A percentile compares a stretch with the other conserved stretches of the same genome.
phyloP scores from a whole-genome alignment of 2,113 vertebrate genomes.

The Tauraco erythrolophus region DNA sequence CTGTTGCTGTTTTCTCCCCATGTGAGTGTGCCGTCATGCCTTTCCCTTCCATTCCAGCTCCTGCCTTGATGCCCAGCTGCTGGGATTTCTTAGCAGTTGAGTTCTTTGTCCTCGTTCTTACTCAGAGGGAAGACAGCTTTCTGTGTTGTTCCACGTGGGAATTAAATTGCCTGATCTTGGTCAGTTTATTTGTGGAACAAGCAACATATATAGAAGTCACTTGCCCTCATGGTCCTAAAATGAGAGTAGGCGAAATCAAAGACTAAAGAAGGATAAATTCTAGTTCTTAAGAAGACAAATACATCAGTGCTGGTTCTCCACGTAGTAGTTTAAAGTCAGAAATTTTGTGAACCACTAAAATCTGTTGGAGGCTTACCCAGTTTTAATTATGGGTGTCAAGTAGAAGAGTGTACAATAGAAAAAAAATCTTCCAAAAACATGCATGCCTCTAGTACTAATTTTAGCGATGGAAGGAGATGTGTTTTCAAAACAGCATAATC shows the following conservation, averaged over 20 bases:
- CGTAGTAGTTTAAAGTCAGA: neutral
- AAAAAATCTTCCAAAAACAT: neutral
- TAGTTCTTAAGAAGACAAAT: neutral
- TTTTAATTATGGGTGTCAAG: constrained; percentile 5
- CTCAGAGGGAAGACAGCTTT: neutral
- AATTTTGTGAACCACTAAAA: constrained; percentile 5
- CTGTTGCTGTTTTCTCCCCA: accelerated
- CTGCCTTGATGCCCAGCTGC: constrained; percentile 40
- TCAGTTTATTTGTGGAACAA: constrained; percentile 12
- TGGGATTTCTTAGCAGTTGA: neutral
- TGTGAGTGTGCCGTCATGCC: neutral
- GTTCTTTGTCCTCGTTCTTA: constrained; percentile 17
- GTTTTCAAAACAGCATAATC: neutral
- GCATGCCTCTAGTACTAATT: neutral
- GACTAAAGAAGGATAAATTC: neutral
- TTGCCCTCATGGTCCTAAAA: neutral
- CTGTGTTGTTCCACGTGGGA: neutral
- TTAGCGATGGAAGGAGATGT: neutral
- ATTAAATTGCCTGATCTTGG: neutral
- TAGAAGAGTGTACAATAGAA: neutral
- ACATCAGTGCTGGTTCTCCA: neutral
- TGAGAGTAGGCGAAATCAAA: neutral
- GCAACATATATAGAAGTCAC: neutral
- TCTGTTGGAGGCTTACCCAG: neutral
- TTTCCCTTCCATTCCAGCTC: constrained; percentile 45